Evolutionary conservation across 2,797 vertebrate genomes (phyloP).

Genomic region (Spinibarbus caldwelli): DNA sequence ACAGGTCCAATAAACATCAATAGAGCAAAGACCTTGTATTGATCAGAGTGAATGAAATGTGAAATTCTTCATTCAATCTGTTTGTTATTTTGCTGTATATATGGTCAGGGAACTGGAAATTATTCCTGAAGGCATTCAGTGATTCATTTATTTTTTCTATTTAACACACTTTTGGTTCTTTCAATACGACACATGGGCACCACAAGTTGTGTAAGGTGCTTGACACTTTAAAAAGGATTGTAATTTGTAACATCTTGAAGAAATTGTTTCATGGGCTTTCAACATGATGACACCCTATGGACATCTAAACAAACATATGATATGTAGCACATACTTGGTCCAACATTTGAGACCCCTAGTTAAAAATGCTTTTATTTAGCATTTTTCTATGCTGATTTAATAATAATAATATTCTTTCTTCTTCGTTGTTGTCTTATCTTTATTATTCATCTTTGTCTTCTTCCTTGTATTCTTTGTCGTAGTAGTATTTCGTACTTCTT

Average conservation of each 20-base stretch:
- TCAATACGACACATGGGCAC: slow-evolving; percentile 27
- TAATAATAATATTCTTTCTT: not conserved
- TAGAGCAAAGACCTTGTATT: slow-evolving; percentile 27
- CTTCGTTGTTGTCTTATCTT: not conserved
- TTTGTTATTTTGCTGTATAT: slow-evolving; percentile 12
- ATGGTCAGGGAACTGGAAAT: not conserved
- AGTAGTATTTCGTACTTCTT: not conserved
- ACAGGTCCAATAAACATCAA: slow-evolving; percentile 47
- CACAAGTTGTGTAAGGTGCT: slow-evolving; percentile 37
- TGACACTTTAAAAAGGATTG: slow-evolving; percentile 44
- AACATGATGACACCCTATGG: not conserved
- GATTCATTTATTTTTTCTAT: slow-evolving; percentile 40
- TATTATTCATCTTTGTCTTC: not conserved
- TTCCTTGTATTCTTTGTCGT: not conserved
- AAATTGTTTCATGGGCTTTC: slow-evolving; percentile 15
- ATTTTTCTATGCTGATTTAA: not conserved
- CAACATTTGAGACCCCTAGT: not conserved
- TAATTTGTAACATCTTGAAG: slow-evolving; percentile 57
- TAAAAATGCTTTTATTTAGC: not conserved
- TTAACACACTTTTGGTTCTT: slow-evolving; percentile 4
- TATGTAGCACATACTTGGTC: not conserved
- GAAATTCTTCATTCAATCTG: slow-evolving; percentile 23
- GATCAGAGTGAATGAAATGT: slow-evolving; percentile 36
- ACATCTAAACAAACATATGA: not conserved
- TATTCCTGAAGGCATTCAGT: slow-evolving; percentile 46